A percentile compares a stretch with the other conserved stretches of the same genome.
These are phyloP conservation scores for Gobio gobio DNA, from an alignment of 2,113 vertebrate genomes.

Conservation along the genomic window DNA sequence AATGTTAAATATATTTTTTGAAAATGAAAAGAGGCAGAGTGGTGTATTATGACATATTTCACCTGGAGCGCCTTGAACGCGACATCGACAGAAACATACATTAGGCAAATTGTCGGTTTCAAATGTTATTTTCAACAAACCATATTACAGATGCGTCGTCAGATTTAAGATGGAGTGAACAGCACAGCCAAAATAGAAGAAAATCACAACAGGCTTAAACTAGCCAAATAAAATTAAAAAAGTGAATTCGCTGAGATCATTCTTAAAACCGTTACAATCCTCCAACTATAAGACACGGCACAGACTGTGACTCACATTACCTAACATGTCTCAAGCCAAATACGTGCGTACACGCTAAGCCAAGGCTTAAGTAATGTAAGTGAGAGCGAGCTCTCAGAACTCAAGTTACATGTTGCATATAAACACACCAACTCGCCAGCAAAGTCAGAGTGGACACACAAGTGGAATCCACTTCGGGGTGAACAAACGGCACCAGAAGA, in stretches of 20 bases:
- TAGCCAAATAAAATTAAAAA: too few species aligned
- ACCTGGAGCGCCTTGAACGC: too few species aligned
- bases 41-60: too few species aligned
- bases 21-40: too few species aligned
- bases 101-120: too few species aligned
- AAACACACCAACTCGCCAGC: conserved; percentile 37
- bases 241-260: neutral
- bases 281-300: neutral
- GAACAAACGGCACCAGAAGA: neutral
- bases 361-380: conserved; percentile 29
- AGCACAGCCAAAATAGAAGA: too few species aligned
- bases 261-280: neutral
- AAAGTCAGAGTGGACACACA: conserved; percentile 31
- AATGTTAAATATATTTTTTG: too few species aligned
- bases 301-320: neutral
- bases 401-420: conserved; percentile 32
- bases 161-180: too few species aligned
- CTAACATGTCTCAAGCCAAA: conserved; percentile 11
- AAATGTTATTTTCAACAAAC: too few species aligned
- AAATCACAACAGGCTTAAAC: too few species aligned
- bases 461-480: conserved; percentile 14
- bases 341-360: conserved; percentile 22
- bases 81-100: too few species aligned
- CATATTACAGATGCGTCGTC: too few species aligned
- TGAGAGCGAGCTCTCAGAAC: conserved; percentile 28